Percentiles rank a stretch among this genome's conserved stretches.
phyloP scores from a whole-genome alignment of 2,797 vertebrate genomes.

The Enteromius fasciolatus region DNA sequence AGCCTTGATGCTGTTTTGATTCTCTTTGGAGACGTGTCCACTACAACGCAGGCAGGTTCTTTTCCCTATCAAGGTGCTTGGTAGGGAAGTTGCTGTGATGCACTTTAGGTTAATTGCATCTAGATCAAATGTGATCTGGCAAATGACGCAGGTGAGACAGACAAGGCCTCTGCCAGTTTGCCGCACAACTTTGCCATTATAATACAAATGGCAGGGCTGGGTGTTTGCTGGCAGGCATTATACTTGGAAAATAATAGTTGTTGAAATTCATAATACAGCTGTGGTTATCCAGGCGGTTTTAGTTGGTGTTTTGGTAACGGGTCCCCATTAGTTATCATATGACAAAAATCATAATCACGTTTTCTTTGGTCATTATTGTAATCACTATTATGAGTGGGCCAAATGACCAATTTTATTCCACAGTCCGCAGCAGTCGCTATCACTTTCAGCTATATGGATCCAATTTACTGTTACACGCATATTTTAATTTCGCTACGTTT shows the following conservation, averaged over 20 bases:
- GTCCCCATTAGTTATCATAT: background rate
- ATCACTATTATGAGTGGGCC: no score
- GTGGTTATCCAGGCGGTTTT: background rate
- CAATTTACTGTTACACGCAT: background rate
- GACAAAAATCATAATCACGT: no score
- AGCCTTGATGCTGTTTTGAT: slow-evolving; percentile 1
- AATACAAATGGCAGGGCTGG: background rate
- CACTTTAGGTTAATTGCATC: background rate
- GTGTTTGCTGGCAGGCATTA: background rate
- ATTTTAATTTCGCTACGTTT: background rate
- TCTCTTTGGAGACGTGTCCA: background rate
- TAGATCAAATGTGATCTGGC: background rate
- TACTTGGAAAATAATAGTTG: background rate
- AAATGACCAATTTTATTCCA: no score
- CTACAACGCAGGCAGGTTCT: background rate
- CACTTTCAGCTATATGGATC: background rate
- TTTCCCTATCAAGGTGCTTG: background rate
- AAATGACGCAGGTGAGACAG: background rate
- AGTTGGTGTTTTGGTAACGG: background rate
- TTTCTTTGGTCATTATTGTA: background rate
- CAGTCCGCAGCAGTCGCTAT: no score
- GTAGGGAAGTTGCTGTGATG: background rate
- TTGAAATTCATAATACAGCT: background rate
- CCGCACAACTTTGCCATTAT: background rate
- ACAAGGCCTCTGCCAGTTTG: background rate